Percentiles rank a stretch among this genome's conserved stretches.
These are phyloP conservation scores for Ennomos quercinarius DNA, from an alignment of 2,888 invertebrate genomes.

Conservation along the genomic window DNA sequence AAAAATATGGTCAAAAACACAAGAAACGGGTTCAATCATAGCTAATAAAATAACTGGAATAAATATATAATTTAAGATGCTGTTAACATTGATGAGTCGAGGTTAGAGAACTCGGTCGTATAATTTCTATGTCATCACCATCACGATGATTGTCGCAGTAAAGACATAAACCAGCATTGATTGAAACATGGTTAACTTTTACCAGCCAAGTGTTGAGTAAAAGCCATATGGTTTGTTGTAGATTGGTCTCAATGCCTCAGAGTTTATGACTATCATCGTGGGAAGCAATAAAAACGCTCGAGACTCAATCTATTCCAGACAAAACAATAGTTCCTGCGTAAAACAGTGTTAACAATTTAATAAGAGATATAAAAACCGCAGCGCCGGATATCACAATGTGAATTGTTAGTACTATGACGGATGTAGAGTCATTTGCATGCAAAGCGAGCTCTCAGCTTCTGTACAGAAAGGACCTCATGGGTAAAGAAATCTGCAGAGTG, in stretches of 20 bases:
- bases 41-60: conserved; percentile 12
- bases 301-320: background rate
- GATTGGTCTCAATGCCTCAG: background rate
- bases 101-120: conserved; percentile 10
- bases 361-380: conserved; percentile 20
- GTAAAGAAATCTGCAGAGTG: conserved; percentile 35
- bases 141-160: conserved; percentile 13
- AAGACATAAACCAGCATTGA: conserved; percentile 21
- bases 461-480: conserved; percentile 34
- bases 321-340: conserved; percentile 12
- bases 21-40: conserved; percentile 19
- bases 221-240: conserved; percentile 20
- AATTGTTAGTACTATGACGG: conserved; percentile 72
- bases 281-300: conserved; percentile 16
- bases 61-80: background rate
- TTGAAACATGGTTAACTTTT: conserved; percentile 7
- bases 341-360: conserved; percentile 11
- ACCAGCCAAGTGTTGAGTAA: conserved; percentile 10
- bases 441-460: conserved; percentile 51
- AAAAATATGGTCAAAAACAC: background rate
- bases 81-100: conserved; percentile 19
- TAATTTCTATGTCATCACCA: conserved; percentile 5
- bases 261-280: conserved; percentile 7
- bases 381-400: conserved; percentile 68
- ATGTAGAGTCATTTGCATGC: conserved; percentile 79